A percentile compares a stretch with the other conserved stretches of the same genome.
Conservation (phyloP, 2,797 vertebrate species). For the Takifugu ocellatus region DNA sequence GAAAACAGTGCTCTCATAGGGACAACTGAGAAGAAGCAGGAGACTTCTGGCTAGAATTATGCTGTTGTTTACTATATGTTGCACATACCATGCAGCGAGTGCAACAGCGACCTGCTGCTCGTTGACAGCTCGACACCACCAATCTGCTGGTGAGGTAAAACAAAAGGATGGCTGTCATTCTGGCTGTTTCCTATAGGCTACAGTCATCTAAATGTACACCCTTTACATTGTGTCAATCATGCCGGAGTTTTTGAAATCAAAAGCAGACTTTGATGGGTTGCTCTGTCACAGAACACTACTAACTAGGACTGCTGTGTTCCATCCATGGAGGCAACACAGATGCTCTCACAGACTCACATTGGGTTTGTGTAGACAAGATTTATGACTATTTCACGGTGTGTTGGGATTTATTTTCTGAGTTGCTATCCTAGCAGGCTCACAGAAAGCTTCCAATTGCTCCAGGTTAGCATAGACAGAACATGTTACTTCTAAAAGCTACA, state of each 20-base stretch:
- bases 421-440: not conserved
- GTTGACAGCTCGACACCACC: slow-evolving; percentile 70
- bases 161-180: slow-evolving; percentile 57
- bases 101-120: slow-evolving; percentile 51
- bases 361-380: slow-evolving; percentile 25
- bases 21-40: not conserved
- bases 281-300: slow-evolving; percentile 42
- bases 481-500: not conserved
- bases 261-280: slow-evolving; percentile 58
- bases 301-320: too few species aligned
- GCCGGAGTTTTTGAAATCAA: slow-evolving; percentile 59
- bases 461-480: slow-evolving; percentile 4
- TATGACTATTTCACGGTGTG: slow-evolving; percentile 29
- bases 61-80: slow-evolving; percentile 14
- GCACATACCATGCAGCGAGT: slow-evolving; percentile 36
- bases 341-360: slow-evolving; percentile 19
- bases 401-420: slow-evolving; percentile 17
- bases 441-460: slow-evolving; percentile 8
- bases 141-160: slow-evolving; percentile 72
- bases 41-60: slow-evolving; percentile 30
- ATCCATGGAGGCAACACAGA: not conserved
- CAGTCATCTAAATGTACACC: slow-evolving; percentile 44
- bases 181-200: slow-evolving; percentile 65
- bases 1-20: slow-evolving; percentile 1
- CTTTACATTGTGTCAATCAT: slow-evolving; percentile 62